phyloP scores from a whole-genome alignment of 2,113 vertebrate genomes.

The Silurus glanis region DNA sequence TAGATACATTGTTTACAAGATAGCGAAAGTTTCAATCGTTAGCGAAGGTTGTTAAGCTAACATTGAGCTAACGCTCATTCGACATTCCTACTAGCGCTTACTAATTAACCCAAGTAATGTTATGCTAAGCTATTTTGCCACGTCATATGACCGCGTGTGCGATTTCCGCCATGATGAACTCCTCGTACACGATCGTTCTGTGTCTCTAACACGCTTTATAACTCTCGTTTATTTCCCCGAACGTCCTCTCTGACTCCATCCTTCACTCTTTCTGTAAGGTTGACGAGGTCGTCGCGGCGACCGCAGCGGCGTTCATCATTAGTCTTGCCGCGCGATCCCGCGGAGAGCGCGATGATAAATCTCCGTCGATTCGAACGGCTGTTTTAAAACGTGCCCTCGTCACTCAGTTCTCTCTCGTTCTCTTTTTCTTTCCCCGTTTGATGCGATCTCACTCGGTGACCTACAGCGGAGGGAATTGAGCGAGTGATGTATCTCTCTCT shows the following conservation, averaged over 20 bases:
- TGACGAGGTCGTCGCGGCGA: conserved; percentile 1
- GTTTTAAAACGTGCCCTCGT: conserved; percentile 12
- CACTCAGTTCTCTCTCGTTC: background rate
- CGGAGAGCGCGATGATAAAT: conserved; percentile 19
- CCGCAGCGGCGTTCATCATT: conserved; percentile 5
- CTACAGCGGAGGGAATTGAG: conserved; percentile 13
- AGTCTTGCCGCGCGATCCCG: background rate
- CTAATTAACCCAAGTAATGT: background rate
- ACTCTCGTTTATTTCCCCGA: background rate
- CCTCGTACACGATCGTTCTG: background rate
- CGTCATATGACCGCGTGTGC: background rate
- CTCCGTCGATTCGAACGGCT: conserved; percentile 2
- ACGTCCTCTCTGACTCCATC: background rate
- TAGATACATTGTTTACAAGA: too few species aligned
- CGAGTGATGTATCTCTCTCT: conserved; percentile 15
- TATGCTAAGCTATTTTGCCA: background rate
- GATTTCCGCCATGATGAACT: background rate
- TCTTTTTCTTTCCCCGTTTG: background rate
- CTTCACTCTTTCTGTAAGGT: background rate
- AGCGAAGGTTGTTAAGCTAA: background rate
- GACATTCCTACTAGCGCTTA: background rate
- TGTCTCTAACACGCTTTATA: background rate
- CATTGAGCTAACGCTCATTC: background rate
- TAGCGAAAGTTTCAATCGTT: background rate
- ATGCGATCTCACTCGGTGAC: conserved; percentile 19